Evolutionary conservation across 53 echinoderm and acorn worm genomes (phyloP).

Genomic region (Henricia sp.): DNA sequence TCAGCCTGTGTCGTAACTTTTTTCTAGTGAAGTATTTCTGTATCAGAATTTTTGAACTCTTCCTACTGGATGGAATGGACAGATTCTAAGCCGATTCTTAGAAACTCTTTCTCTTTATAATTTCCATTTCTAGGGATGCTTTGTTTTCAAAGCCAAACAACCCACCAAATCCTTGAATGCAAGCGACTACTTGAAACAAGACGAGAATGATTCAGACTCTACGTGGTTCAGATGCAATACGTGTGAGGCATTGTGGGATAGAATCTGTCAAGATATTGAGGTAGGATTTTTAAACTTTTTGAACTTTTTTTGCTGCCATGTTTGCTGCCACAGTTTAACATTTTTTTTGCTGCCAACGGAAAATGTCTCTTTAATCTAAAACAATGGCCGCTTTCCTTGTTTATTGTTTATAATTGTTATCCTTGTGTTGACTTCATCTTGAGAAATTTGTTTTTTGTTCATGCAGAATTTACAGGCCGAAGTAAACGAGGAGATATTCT

Average conservation of each 20-base stretch:
- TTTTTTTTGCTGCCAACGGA: too few species aligned
- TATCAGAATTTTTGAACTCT: too few species aligned
- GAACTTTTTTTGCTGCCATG: background rate
- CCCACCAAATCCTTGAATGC: conserved; percentile 66
- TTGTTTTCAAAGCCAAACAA: conserved; percentile 74
- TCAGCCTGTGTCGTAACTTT: too few species aligned
- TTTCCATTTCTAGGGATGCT: conserved; percentile 61
- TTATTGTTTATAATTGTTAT: background rate
- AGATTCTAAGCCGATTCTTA: too few species aligned
- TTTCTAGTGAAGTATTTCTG: too few species aligned
- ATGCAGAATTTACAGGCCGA: conserved; percentile 67
- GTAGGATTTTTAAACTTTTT: conserved; percentile 31
- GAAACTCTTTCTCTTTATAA: background rate
- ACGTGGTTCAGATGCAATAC: conserved; percentile 55
- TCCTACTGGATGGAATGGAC: too few species aligned
- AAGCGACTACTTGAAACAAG: conserved; percentile 56
- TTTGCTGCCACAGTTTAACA: background rate
- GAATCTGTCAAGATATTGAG: conserved; percentile 71
- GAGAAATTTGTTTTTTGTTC: background rate
- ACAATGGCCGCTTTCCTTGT: too few species aligned
- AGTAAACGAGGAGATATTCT: conserved; percentile 82
- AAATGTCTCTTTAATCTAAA: too few species aligned
- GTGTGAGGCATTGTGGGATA: conserved; percentile 63
- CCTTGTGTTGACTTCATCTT: background rate
- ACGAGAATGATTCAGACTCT: conserved; percentile 27